Conservation (phyloP, 2,797 vertebrate species). For the Phrynocephalus vlangalii region DNA sequence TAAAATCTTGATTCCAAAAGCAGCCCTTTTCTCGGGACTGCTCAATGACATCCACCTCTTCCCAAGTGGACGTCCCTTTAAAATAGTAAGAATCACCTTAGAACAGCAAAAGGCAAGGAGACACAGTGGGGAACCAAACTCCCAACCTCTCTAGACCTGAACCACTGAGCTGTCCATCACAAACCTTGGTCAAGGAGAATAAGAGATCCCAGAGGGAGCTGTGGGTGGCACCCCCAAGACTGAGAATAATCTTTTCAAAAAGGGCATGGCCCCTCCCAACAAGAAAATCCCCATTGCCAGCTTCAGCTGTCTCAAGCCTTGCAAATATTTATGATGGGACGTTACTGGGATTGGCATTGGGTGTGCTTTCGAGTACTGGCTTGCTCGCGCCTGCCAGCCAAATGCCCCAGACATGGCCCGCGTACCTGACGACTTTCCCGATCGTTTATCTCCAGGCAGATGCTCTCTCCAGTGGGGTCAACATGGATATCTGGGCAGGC, state of each 20-base stretch:
- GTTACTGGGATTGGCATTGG: neutral
- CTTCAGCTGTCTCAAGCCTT: neutral
- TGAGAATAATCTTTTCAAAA: constrained; percentile 28
- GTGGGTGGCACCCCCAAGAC: constrained; percentile 46
- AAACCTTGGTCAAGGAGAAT: constrained; percentile 33
- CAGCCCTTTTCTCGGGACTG: constrained; percentile 56
- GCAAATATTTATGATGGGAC: neutral
- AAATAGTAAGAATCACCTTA: constrained; percentile 29
- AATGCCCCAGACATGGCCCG: neutral
- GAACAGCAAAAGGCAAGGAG: no score
- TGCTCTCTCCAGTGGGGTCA: no score
- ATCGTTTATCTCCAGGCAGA: neutral
- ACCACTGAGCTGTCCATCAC: no score
- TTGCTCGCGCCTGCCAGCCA: neutral
- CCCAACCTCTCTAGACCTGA: no score
- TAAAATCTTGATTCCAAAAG: constrained; percentile 3
- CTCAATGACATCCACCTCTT: neutral
- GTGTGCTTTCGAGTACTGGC: neutral
- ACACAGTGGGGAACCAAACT: no score
- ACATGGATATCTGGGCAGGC: neutral
- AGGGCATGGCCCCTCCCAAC: constrained; percentile 26
- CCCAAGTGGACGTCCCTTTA: neutral
- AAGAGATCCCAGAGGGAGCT: neutral
- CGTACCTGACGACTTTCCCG: neutral
- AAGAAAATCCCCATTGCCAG: constrained; percentile 29